Evolutionary conservation across 2,888 invertebrate species (phyloP), one percentile per base, ranked within the genome.

Genomic region (Torymus texanus): DNA sequence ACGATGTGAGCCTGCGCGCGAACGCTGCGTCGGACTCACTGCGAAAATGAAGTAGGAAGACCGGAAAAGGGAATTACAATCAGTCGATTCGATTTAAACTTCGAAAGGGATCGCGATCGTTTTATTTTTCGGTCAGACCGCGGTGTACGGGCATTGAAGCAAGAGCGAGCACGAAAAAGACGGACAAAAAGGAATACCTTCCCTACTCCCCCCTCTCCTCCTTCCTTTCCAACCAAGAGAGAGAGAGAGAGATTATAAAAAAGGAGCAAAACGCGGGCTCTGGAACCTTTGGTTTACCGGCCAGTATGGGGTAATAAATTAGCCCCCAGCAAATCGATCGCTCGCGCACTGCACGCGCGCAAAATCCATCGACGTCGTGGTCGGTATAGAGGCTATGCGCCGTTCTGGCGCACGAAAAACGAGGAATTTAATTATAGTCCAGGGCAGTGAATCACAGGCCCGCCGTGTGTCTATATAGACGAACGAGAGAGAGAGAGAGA

Each of bases 361-460:
- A 59, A 76, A 79, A 81, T 76, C 81, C 72, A 81, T 81, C 75
- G 66, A 67, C 76, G 68, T 65, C 66, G 67, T 41, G 41, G 41
- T 41, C 41, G 41, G 21, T 21, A 21, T 21, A 21, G 63, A 41
- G 4, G 18, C 61, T 41, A 2, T 2, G 21, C 21, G 55, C 21
- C 12, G n/a, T 5, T 13, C 62, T 29, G n/a, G n/a, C 14, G 18
- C 18, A 70, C 79, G 79, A 79, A 81, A 81, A 81, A 81, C 79
- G 81, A 81, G 75, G 81, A 81, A 81, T 81, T 81, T 81, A 74
- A 81, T 81, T 81, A 81, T 77, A 75, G 81, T 73, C 53, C 58
- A 50, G n/a, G 71, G 63, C 73, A 81, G 72, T 79, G 81, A 81
- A 81, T 81, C 79, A 81, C 79, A 71, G 70, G 14, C 50, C 53